phyloP scores from a whole-genome alignment of 2,888 invertebrate species.

The Xestia ashworthii region DNA sequence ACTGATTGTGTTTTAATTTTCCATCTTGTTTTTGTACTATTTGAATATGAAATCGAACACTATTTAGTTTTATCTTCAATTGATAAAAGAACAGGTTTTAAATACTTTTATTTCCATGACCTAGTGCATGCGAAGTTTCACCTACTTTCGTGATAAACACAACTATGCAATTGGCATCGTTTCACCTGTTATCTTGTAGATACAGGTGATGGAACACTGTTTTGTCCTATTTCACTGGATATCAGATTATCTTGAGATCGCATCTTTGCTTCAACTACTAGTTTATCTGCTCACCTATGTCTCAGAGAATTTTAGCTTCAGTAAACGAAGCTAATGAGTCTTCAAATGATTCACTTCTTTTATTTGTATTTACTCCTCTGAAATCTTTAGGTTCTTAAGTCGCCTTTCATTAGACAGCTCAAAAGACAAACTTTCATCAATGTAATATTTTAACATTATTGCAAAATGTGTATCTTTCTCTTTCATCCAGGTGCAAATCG shows the following conservation, averaged over 20 bases:
- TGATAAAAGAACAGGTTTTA: neutral
- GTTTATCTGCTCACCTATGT: neutral
- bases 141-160: conserved; percentile 20
- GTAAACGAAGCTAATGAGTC: neutral
- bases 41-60: neutral
- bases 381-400: neutral
- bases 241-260: conserved; percentile 50
- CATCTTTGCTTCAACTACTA: conserved; percentile 11
- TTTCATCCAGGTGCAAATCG: neutral
- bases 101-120: neutral
- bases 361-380: neutral
- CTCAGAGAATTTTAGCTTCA: neutral
- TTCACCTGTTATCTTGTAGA: conserved; percentile 53
- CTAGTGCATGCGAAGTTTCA: neutral
- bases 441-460: neutral
- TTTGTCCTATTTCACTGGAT: conserved; percentile 38
- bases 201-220: conserved; percentile 44
- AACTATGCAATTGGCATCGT: conserved; percentile 29
- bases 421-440: neutral
- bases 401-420: neutral
- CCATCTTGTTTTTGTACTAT: neutral
- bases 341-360: neutral
- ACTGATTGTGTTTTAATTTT: conserved; percentile 19
- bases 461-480: neutral
- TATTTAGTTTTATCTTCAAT: neutral